Base-by-base conservation (phyloP, 1,140 invertebrate genomes). In the Eumaeus atala region DNA sequence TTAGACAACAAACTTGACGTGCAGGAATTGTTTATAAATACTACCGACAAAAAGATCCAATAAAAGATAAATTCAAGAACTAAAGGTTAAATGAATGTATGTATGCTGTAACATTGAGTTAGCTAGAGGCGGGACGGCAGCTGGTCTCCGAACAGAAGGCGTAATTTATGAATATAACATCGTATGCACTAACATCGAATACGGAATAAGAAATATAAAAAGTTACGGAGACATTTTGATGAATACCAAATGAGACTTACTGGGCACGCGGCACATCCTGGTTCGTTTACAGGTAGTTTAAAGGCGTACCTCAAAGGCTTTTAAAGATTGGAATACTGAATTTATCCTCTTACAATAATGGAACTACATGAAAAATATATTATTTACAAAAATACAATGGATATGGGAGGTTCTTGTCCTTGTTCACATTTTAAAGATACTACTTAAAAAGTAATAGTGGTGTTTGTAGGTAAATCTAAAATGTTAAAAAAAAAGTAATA, bases 191-290 rank as follows among this genome's bases (percentile, higher is more conserved):
- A 56, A 62, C 67, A 48, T 66, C 54, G 70, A 71, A 72, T 71
- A 72, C 64, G 58, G 67, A 74, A 67, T 67, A 66, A 69, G 56
- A 65, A 64, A 70, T 33, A 48, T 48, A 65, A 70, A 73, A 72
- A 63, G 64, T 69, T 66, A 73, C 67, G 58, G 53, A 67, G 64
- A 59, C 57, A 59, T 62, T 61, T 48, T 38, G 48, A 62, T 62
- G 60, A 62, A 62, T 62, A 62, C 54, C 56, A 58, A 58, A 59
- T 60, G 53, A 53, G 28, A 18, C n/a, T 44, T 3, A 16, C 28
- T 48, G 21, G 17, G 37, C 8, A 38, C 37, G 37, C 37, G 12
- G 37, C 37, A 38, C 37, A 38, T 38, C 37, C 37, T 38, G 37
- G 33, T 35, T 35, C 34, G 49, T 49, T 28, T 49, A 11, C 28